phyloP scores from a whole-genome alignment of 2,113 vertebrate species.

The Lota lota region DNA sequence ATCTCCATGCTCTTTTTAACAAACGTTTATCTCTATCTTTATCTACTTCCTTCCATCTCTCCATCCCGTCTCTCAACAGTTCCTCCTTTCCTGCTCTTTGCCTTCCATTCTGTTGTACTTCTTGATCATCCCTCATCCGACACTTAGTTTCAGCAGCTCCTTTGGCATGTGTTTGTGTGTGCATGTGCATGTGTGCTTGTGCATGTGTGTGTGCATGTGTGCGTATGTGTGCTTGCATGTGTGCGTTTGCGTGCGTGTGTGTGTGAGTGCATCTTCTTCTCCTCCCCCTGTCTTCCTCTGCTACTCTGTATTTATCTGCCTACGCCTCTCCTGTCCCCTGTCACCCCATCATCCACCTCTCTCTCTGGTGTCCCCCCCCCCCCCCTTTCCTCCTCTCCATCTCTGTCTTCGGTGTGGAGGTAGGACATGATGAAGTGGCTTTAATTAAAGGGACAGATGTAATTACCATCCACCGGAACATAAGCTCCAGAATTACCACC shows the following conservation, averaged over 20 bases:
- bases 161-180: not conserved
- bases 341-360: not conserved
- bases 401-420: conserved; percentile 24
- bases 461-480: conserved; percentile 49
- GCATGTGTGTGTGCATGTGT: not conserved
- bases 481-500: conserved; percentile 39
- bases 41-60: not conserved
- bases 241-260: no score
- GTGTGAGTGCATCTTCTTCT: not conserved
- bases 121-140: not conserved
- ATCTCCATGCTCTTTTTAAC: not conserved
- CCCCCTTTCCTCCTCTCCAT: conserved; percentile 2
- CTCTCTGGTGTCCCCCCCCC: conserved; percentile 1
- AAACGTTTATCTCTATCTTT: not conserved
- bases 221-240: no score
- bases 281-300: not conserved
- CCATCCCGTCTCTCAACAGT: not conserved
- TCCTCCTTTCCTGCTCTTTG: no score
- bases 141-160: no score
- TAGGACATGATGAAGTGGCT: conserved; percentile 42
- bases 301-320: not conserved
- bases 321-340: not conserved
- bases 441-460: conserved; percentile 65
- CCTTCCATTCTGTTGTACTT: no score
- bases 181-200: not conserved